A percentile compares a stretch with the other conserved stretches of the same genome.
Evolutionary conservation across 2,113 vertebrate species (phyloP).

Genomic region (Neodon shergylaensis): DNA sequence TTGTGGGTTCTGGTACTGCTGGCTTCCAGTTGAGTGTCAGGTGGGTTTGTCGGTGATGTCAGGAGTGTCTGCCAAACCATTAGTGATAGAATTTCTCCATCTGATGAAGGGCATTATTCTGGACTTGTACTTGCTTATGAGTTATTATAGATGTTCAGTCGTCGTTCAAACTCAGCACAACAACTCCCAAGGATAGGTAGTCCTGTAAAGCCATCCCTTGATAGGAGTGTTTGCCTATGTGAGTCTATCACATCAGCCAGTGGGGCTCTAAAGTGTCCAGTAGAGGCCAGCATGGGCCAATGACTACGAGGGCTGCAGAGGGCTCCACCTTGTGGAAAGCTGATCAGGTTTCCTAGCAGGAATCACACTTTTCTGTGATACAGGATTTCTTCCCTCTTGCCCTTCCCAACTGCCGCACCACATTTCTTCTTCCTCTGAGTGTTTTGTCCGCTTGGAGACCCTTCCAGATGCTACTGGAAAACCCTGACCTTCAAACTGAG

Average conservation of each 20-base stretch:
- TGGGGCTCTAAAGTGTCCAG: not conserved
- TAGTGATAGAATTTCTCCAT: not conserved
- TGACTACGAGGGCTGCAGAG: not conserved
- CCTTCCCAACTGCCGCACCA: not conserved
- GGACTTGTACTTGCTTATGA: not conserved
- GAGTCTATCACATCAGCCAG: not conserved
- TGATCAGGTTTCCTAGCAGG: not conserved
- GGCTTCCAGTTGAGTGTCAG: not conserved
- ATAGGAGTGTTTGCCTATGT: not conserved
- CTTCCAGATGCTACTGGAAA: not conserved
- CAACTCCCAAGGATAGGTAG: not conserved
- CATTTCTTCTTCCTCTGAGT: not conserved
- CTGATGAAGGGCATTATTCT: not conserved
- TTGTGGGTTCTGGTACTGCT: not conserved
- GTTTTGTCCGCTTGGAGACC: not conserved
- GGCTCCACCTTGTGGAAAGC: not conserved
- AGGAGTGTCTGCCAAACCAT: not conserved
- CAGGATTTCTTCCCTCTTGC: not conserved
- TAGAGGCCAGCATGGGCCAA: not conserved
- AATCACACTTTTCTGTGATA: not conserved
- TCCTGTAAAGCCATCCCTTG: not conserved
- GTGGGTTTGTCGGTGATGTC: not conserved
- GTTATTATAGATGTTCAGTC: not conserved
- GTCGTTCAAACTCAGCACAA: not conserved
- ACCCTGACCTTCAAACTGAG: not conserved